Base-by-base conservation (phyloP, 2,888 invertebrate species). In the Plebejus argus region DNA sequence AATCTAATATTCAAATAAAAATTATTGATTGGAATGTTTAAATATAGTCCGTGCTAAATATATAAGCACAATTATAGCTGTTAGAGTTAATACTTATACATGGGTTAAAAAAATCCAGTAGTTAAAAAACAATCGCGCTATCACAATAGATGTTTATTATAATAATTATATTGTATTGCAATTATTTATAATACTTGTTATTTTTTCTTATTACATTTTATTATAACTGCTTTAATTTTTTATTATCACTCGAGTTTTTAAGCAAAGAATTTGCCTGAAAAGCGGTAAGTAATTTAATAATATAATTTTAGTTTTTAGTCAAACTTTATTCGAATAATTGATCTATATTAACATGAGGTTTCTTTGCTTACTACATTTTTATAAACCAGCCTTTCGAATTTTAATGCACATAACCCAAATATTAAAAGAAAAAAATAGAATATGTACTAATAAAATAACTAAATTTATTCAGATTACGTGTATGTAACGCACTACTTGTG, bases 1-100 rank as follows among this genome's bases (percentile, higher is more conserved):
- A 66, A 66, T 66, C 66, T 66, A 66, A 28, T 66, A 28, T 66
- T 66, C 28, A 66, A 66, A 66, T 28, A 18, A 66, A 66, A 53
- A 66, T 28, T 5, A 15, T 28, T 66, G 15, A 66, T 66, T 66
- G 66, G 66, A 66, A 66, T 66, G 66, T 66, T 66, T 33, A 28
- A 28, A 15, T 66, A 66, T 28, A 28, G 66, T 33, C 20, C 28
- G 66, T 66, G 66, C 28, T 66, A 66, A 66, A 28, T 28, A 66
- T 66, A 18, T 4, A 66, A 66, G 66, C 66, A 18, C 33, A 28
- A 4, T 15, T 15, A 33, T 66, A 66, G 20, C 3, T 45, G 12
- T 66, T 28, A 66, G 6, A 15, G 28, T 28, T 28, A 66, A 66
- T 66, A 66, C 12, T 18, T 66, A 33, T 28, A 28, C 28, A 66